phyloP scores from a whole-genome alignment of 1,140 invertebrate genomes.

The Pararge aegeria region DNA sequence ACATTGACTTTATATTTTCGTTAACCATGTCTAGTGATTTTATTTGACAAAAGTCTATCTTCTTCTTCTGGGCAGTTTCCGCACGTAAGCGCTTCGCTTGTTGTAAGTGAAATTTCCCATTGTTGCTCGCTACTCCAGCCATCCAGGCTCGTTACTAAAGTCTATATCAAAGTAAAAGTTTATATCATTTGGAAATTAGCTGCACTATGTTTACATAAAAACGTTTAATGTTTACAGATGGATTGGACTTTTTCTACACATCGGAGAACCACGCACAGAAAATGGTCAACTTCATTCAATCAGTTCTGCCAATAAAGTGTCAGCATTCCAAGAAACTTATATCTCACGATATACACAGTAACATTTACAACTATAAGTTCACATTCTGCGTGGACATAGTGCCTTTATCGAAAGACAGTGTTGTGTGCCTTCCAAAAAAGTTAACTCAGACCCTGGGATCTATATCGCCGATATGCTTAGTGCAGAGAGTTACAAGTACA shows the following conservation, averaged over 20 bases:
- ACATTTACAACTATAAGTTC: constrained; percentile 98
- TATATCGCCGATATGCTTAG: constrained; percentile 94
- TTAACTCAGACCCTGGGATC: constrained; percentile 94
- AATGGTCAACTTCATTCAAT: constrained; percentile 95
- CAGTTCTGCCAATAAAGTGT: constrained; percentile 92
- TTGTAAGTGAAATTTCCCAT: too few species aligned
- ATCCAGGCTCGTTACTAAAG: too few species aligned
- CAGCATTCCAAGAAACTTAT: constrained; percentile 96
- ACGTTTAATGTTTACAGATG: constrained; percentile 84
- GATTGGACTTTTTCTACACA: constrained; percentile 97
- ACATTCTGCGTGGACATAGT: constrained; percentile 97
- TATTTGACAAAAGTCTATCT: too few species aligned
- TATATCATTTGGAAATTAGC: too few species aligned
- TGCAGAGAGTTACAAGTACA: constrained; percentile 92
- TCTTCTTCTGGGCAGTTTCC: too few species aligned
- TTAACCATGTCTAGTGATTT: too few species aligned
- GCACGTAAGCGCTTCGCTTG: too few species aligned
- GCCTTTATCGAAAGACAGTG: constrained; percentile 97
- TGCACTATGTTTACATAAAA: too few species aligned
- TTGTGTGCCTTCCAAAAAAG: constrained; percentile 95
- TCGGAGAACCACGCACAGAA: constrained; percentile 95
- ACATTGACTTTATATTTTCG: too few species aligned
- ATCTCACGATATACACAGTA: constrained; percentile 98
- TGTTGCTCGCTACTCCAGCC: too few species aligned
- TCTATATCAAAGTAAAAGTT: too few species aligned